These are phyloP conservation scores for Dolichomitus sp. DNA, from an alignment of 2,888 invertebrate species.

Conservation along the genomic window DNA sequence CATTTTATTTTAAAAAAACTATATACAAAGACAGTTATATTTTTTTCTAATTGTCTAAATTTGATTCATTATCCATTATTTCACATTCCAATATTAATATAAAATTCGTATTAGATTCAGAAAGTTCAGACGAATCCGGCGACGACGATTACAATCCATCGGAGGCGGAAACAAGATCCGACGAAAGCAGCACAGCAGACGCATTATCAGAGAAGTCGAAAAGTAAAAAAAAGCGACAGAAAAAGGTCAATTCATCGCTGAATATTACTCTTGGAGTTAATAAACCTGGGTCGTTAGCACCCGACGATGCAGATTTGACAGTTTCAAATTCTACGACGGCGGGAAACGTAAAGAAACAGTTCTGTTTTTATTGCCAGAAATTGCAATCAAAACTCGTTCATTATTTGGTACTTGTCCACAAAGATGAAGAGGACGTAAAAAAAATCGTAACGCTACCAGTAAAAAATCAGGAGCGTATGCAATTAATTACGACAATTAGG, in stretches of 20 bases:
- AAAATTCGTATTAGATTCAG: not conserved
- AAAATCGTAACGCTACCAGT: constrained; percentile 43
- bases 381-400: constrained; percentile 54
- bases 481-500: constrained; percentile 54
- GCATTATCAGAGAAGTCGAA: constrained; percentile 1
- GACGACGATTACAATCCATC: not conserved
- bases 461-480: constrained; percentile 35
- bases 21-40: not conserved
- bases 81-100: too few relatives aligned
- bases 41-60: not conserved
- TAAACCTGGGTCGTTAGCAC: constrained; percentile 34
- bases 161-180: constrained; percentile 11
- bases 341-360: constrained; percentile 56
- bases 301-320: constrained; percentile 35
- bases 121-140: not conserved
- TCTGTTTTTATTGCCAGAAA: constrained; percentile 59
- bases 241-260: not conserved
- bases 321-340: constrained; percentile 25
- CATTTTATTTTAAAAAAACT: constrained; percentile 5
- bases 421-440: constrained; percentile 54
- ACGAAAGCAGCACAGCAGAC: not conserved
- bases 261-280: constrained; percentile 36
- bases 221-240: not conserved
- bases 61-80: not conserved
- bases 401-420: constrained; percentile 53